Conservation (phyloP, 1,140 invertebrate species). For the Diuraphis noxia region DNA sequence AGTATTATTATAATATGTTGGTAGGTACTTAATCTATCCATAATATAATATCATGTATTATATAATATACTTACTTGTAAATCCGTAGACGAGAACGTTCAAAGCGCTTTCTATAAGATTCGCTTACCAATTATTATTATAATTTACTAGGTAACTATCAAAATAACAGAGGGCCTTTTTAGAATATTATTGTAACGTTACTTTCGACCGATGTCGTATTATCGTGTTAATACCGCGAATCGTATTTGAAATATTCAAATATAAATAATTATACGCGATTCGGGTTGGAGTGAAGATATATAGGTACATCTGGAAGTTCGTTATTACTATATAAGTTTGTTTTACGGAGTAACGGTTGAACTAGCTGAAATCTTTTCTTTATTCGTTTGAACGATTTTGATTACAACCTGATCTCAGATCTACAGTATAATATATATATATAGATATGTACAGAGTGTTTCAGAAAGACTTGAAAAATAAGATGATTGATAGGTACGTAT, state of each 20-base stretch:
- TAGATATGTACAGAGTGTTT: no score
- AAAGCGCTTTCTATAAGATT: neutral
- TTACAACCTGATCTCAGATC: neutral
- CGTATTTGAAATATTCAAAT: neutral
- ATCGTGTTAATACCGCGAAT: neutral
- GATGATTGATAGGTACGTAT: no score
- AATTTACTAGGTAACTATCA: no score
- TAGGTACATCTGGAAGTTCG: neutral
- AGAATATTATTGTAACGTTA: neutral
- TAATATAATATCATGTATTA: neutral
- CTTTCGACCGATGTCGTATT: neutral
- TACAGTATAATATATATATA: neutral
- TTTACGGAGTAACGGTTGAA: neutral
- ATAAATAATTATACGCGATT: neutral
- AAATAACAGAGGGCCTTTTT: neutral
- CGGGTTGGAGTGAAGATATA: neutral
- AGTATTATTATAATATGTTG: neutral
- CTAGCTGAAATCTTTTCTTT: neutral
- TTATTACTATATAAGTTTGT: neutral
- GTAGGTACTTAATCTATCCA: no score
- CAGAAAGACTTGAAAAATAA: no score
- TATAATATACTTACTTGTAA: neutral
- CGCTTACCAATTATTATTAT: neutral
- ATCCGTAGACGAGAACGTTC: neutral
- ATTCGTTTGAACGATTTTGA: neutral